These are phyloP conservation scores for Cryptotis parvus DNA, from an alignment of 2,113 vertebrate genomes.

Conservation along the genomic window DNA sequence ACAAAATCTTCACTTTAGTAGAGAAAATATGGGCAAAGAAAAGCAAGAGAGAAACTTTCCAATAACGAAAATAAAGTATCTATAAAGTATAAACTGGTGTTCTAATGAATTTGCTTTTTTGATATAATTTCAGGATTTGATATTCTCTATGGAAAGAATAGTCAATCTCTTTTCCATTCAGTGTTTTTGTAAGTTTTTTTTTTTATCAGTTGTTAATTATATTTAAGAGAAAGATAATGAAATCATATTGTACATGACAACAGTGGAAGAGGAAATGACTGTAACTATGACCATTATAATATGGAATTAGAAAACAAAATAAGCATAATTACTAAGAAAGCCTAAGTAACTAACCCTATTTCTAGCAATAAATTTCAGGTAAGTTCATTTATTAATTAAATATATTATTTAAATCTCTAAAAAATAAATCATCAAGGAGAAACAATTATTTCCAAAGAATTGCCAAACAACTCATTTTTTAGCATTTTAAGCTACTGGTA, in stretches of 20 bases:
- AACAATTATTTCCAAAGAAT: fast-evolving
- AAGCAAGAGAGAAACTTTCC: no score
- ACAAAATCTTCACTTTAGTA: no score
- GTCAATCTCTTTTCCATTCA: no score
- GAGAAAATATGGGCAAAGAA: no score
- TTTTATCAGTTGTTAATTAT: no score
- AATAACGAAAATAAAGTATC: no score
- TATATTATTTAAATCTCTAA: background rate
- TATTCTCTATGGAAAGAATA: no score
- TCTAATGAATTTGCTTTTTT: no score
- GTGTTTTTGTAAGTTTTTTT: no score
- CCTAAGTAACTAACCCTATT: background rate
- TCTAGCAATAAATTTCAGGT: background rate
- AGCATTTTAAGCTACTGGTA: background rate
- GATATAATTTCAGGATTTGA: no score
- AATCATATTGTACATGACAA: background rate
- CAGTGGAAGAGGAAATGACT: background rate
- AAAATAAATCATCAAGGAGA: background rate
- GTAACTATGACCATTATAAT: background rate
- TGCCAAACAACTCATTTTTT: background rate
- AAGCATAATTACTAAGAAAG: background rate
- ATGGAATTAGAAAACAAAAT: background rate
- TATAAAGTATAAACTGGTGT: no score
- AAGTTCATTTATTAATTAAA: background rate
- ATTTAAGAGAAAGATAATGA: no score